Evolutionary conservation across 2,113 vertebrate genomes (phyloP).

Genomic region (Empidonax traillii): DNA sequence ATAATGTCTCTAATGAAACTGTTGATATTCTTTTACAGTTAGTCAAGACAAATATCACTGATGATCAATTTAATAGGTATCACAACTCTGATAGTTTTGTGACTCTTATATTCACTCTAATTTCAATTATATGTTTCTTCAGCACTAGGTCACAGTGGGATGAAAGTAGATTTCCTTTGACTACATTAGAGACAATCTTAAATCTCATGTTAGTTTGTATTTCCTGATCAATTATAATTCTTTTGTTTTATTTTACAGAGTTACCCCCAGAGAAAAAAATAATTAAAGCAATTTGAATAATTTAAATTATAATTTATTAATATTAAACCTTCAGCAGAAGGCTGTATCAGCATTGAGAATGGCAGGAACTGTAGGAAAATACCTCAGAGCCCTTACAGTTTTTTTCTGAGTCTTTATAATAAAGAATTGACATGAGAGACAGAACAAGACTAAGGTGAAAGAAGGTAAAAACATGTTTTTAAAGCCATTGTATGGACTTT

Average conservation of each 20-base stretch:
- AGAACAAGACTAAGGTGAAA: not conserved
- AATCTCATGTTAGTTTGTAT: not conserved
- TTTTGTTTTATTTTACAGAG: not conserved
- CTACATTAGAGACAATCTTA: not conserved
- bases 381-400: not conserved
- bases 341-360: not conserved
- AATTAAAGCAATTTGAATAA: not conserved
- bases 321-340: not conserved
- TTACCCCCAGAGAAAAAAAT: not conserved
- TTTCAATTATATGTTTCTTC: constrained; percentile 15
- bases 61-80: not conserved
- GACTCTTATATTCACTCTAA: not conserved
- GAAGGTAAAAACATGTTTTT: not conserved
- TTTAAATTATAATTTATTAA: constrained; percentile 5
- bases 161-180: constrained; percentile 9
- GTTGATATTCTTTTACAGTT: not conserved
- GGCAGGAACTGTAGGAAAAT: not conserved
- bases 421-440: not conserved
- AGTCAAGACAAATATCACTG: not conserved
- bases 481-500: not conserved
- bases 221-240: constrained; percentile 12
- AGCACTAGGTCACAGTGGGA: not conserved
- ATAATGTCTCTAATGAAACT: not conserved
- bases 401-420: not conserved
- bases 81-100: constrained; percentile 25